Evolutionary conservation across 2,888 invertebrate genomes (phyloP).

Genomic region (Erebia epiphron): DNA sequence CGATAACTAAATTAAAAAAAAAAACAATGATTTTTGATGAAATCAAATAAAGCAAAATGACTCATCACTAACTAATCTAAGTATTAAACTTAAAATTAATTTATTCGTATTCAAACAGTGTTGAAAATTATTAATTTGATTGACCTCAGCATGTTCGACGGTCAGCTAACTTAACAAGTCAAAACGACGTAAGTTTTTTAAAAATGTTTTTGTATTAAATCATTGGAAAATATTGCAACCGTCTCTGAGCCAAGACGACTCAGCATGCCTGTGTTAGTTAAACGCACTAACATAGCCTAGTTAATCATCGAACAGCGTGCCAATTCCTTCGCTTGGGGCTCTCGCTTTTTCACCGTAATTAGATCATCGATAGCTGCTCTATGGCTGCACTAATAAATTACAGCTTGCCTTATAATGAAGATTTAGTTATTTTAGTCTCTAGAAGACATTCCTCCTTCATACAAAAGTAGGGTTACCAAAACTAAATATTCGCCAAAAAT

Average conservation of each 20-base stretch:
- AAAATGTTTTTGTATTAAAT: not conserved
- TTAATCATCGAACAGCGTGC: constrained; percentile 38
- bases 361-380: constrained; percentile 62
- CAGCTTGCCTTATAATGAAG: constrained; percentile 69
- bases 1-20: no score
- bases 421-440: constrained; percentile 57
- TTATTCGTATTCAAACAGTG: no score
- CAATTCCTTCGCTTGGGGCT: constrained; percentile 27
- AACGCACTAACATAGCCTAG: constrained; percentile 35
- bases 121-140: no score
- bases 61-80: no score
- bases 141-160: no score
- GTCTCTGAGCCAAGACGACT: constrained; percentile 18
- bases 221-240: not conserved
- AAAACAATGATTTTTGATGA: no score
- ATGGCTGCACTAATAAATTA: constrained; percentile 62
- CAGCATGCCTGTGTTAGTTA: constrained; percentile 35
- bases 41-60: no score
- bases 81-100: no score
- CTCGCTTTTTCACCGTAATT: constrained; percentile 53
- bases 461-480: not conserved
- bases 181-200: no score
- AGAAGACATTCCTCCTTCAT: constrained; percentile 5
- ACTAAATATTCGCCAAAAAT: not conserved
- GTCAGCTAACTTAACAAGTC: no score